Conservation (phyloP, 2,797 vertebrate species). For the Sardinella longiceps region DNA sequence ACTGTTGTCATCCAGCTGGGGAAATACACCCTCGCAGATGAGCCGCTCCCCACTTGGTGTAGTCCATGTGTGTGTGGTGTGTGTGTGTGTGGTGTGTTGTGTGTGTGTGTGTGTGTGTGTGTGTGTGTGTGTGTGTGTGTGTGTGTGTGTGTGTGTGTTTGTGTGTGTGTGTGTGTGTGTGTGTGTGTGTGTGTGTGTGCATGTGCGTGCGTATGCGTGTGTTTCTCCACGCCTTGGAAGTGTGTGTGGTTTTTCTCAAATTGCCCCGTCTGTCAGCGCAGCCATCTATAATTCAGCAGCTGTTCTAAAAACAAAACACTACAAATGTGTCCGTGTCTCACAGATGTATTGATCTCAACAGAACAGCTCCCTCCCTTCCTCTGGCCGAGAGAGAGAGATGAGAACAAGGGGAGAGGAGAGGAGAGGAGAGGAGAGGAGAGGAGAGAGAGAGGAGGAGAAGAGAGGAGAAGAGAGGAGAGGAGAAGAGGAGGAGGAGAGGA, state of each 20-base stretch:
- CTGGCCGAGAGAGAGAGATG: too few species aligned
- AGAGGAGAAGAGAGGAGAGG: too few species aligned
- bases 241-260: slow-evolving; percentile 13
- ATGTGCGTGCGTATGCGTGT: not conserved
- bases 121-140: not conserved
- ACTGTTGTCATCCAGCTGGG: slow-evolving; percentile 24
- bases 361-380: too few species aligned
- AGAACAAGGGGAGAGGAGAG: too few species aligned
- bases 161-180: not conserved
- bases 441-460: too few species aligned
- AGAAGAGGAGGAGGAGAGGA: too few species aligned
- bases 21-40: slow-evolving; percentile 24
- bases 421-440: too few species aligned
- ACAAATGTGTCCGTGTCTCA: slow-evolving; percentile 21
- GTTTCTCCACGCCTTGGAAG: not conserved
- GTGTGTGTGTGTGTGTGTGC: not conserved
- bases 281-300: slow-evolving; percentile 19
- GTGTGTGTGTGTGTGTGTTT: slow-evolving; percentile 12
- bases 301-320: slow-evolving; percentile 25
- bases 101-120: not conserved
- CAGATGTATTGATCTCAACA: slow-evolving; percentile 14
- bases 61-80: not conserved
- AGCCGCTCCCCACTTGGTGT: not conserved
- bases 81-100: not conserved
- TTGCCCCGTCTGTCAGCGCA: not conserved